Evolutionary conservation across 2,888 invertebrate species (phyloP).

Genomic region (Syrista parreyssii): DNA sequence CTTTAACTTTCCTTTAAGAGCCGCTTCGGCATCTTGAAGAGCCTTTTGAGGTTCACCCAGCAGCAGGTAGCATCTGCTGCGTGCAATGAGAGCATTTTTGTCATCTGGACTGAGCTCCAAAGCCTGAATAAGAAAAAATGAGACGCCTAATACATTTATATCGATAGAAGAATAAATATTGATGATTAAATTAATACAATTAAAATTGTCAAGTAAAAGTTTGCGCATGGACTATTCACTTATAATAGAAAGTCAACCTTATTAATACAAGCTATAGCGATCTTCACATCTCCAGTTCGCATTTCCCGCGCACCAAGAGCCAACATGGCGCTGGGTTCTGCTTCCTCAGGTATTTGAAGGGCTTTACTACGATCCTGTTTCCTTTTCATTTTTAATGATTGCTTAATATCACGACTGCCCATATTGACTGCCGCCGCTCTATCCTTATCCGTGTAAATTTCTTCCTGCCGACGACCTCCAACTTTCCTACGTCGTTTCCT

Average conservation of each 20-base stretch:
- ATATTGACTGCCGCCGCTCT: slow-evolving; percentile 89
- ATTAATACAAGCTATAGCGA: slow-evolving; percentile 80
- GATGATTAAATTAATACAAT: not conserved
- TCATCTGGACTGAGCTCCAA: slow-evolving; percentile 87
- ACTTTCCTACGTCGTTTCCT: slow-evolving; percentile 52
- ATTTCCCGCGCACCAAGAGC: slow-evolving; percentile 83
- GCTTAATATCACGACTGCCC: slow-evolving; percentile 89
- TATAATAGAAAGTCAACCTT: slow-evolving; percentile 71
- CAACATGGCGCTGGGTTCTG: slow-evolving; percentile 80
- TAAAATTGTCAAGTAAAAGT: not conserved
- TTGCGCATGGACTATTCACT: not conserved
- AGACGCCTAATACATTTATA: slow-evolving; percentile 3
- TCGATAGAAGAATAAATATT: slow-evolving; percentile 21
- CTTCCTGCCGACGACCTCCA: slow-evolving; percentile 69
- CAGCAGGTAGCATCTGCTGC: slow-evolving; percentile 89
- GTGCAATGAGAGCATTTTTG: slow-evolving; percentile 86
- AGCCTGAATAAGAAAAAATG: slow-evolving; percentile 71
- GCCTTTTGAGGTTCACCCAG: slow-evolving; percentile 87
- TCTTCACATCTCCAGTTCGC: slow-evolving; percentile 77
- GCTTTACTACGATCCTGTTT: slow-evolving; percentile 80
- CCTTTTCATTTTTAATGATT: slow-evolving; percentile 82
- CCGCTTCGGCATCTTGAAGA: slow-evolving; percentile 85
- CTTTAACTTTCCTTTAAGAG: slow-evolving; percentile 71
- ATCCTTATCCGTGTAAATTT: slow-evolving; percentile 90
- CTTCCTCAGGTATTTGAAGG: slow-evolving; percentile 81